Base-by-base conservation (phyloP, 2,888 invertebrate genomes). In the Cylindroiulus punctatus region DNA sequence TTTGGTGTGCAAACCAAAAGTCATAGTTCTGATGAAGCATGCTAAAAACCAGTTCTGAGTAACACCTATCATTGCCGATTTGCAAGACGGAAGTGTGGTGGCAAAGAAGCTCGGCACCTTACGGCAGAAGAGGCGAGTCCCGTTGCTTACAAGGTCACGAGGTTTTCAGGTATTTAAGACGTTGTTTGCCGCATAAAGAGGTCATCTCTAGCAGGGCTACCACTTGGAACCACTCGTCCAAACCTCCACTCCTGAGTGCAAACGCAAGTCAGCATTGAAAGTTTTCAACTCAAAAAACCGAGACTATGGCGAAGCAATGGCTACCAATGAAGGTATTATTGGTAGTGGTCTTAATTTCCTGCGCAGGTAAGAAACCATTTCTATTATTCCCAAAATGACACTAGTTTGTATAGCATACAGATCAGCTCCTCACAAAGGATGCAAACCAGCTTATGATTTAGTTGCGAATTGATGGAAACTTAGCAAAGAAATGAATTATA, bases 161-260 rank as follows among this genome's bases (percentile, higher is more conserved):
- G 83, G 83, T 83, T 83, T 83, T 40, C 42, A 83, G 83, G 83
- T 83, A 83, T 83, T 83, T 83, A 83, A 83, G 44, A 83, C 83
- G 83, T 40, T 44, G 83, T 44, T 83, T 42, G 40, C 83, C 19
- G 83, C 40, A 83, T 42, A 83, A 83, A 83, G 83, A 83, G 83
- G 83, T 83, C 83, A 83, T 44, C n/a, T 83, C 83, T 12, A 40
- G 83, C 83, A 22, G 40, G 26, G 83, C 83, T 83, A 83, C 83
- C 81, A 81, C 30, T 83, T 42, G n/a, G 40, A 36, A 26, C 14
- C 30, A 76, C 76, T 76, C 76, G 76, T 76, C 76, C 76, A 30
- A 76, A 76, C 76, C 76, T 76, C 30, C 76, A 30, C 76, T 76
- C 76, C 76, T 76, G 14, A 76, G 14, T 30, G 30, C 30, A 30